These are phyloP conservation scores for Erinaceus europaeus DNA, from an alignment of 2,113 vertebrate genomes.

Conservation along the genomic window DNA sequence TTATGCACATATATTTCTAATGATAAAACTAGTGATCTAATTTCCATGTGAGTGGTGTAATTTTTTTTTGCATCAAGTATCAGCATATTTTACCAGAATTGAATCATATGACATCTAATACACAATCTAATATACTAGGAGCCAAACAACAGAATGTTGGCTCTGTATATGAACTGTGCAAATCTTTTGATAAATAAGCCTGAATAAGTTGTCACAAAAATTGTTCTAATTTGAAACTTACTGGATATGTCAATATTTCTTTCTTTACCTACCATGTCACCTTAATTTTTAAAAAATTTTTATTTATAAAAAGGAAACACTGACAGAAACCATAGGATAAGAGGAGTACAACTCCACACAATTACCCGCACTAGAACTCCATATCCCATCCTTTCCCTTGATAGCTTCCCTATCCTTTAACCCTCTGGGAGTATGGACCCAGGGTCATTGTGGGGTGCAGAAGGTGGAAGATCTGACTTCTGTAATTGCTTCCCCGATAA, in stretches of 20 bases:
- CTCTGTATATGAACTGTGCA: constrained; percentile 52
- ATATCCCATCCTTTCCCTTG: too few relatives aligned
- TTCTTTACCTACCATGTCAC: constrained; percentile 1
- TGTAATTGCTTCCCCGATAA: too few relatives aligned
- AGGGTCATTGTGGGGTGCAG: too few relatives aligned
- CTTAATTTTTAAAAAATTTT: too few relatives aligned
- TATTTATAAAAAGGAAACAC: too few relatives aligned
- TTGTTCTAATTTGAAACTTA: constrained; percentile 68
- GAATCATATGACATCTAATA: constrained; percentile 18
- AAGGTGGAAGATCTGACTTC: too few relatives aligned
- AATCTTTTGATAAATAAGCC: constrained; percentile 57
- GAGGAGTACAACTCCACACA: too few relatives aligned
- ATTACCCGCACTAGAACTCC: too few relatives aligned
- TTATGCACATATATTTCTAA: not conserved
- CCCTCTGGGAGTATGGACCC: too few relatives aligned
- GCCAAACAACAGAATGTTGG: constrained; percentile 59
- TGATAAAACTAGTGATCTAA: not conserved
- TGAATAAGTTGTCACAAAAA: constrained; percentile 67
- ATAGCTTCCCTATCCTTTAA: too few relatives aligned
- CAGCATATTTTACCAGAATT: not conserved
- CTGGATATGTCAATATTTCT: constrained; percentile 51
- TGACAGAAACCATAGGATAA: too few relatives aligned
- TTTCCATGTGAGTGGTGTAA: not conserved
- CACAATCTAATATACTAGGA: constrained; percentile 4
- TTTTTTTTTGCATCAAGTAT: constrained; percentile 43